These are phyloP conservation scores for Ischnus inquisitorius DNA, from an alignment of 2,888 invertebrate species.

Conservation along the genomic window DNA sequence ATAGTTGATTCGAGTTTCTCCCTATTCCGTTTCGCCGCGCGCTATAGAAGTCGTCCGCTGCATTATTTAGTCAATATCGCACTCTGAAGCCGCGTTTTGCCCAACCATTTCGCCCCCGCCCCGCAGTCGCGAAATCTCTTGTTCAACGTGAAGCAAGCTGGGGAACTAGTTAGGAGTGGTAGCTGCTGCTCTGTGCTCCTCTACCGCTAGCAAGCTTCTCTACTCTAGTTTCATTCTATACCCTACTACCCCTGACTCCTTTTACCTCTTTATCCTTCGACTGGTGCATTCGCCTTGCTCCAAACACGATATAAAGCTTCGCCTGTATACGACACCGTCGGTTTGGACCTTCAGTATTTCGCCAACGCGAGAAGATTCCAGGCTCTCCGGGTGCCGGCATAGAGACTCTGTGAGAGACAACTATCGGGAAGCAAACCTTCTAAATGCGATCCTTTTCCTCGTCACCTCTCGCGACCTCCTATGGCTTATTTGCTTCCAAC, in stretches of 20 bases:
- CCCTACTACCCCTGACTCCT: neutral
- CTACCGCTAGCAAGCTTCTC: conserved; percentile 62
- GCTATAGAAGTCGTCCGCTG: conserved; percentile 71
- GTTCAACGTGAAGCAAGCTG: conserved; percentile 60
- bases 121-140: conserved; percentile 58
- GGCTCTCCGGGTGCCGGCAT: neutral
- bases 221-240: conserved; percentile 62
- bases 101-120: conserved; percentile 20
- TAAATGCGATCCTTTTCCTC: conserved; percentile 31
- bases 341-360: conserved; percentile 62
- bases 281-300: neutral
- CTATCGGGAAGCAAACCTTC: conserved; percentile 15
- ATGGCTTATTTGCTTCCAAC: neutral
- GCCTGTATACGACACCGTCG: conserved; percentile 55
- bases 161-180: conserved; percentile 41
- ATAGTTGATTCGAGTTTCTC: conserved; percentile 12
- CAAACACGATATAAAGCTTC: conserved; percentile 44
- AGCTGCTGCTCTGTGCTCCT: conserved; percentile 40
- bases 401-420: conserved; percentile 38
- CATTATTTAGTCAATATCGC: conserved; percentile 81
- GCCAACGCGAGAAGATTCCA: conserved; percentile 30
- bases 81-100: conserved; percentile 48
- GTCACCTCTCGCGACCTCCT: neutral
- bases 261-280: conserved; percentile 39
- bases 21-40: conserved; percentile 42